Evolutionary conservation across 2,797 vertebrate genomes (phyloP).

Genomic region (Nothura maculosa): DNA sequence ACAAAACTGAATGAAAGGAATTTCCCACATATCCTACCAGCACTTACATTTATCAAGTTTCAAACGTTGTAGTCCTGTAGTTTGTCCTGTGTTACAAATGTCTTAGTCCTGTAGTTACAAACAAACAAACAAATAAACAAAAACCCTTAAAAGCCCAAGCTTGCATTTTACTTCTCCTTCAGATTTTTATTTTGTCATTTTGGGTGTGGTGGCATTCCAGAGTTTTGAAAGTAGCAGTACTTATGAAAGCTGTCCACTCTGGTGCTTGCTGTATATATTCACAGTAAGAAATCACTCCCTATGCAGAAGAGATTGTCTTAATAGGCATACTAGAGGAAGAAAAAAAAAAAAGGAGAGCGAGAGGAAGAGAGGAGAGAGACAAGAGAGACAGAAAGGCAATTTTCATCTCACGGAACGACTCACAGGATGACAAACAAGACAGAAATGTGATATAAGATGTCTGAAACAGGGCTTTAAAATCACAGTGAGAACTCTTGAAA

Average conservation of each 20-base stretch:
- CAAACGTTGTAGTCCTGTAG: neutral
- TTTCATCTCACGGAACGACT: constrained; percentile 5
- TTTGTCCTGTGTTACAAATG: neutral
- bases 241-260: neutral
- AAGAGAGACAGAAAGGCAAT: neutral
- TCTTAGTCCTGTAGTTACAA: no score
- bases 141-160: neutral
- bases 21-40: neutral
- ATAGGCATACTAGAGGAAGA: neutral
- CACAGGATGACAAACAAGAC: constrained; percentile 6
- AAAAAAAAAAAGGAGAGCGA: neutral
- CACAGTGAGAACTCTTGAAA: neutral
- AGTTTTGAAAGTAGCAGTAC: neutral
- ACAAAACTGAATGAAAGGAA: neutral
- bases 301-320: neutral
- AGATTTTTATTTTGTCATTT: neutral
- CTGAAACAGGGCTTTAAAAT: constrained; percentile 19
- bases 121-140: neutral
- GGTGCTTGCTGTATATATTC: neutral
- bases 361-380: neutral
- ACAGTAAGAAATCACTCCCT: neutral
- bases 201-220: neutral
- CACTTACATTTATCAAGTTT: neutral
- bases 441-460: neutral
- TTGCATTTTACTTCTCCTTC: neutral